Conservation (phyloP, 1,140 invertebrate species). For the Macrobrachium nipponense region DNA sequence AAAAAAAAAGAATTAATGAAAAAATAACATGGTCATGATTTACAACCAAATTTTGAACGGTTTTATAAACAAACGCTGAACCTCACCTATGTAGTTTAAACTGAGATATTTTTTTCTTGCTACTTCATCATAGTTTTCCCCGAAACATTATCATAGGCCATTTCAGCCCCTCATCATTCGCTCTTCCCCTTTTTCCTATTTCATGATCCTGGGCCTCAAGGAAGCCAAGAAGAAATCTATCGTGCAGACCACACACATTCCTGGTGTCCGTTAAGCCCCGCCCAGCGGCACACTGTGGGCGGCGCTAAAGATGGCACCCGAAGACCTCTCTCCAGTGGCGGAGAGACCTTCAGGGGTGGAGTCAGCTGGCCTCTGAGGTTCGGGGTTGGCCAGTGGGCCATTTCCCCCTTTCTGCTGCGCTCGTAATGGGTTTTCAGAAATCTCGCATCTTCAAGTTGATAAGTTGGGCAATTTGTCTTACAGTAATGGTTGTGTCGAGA, state of each 20-base stretch:
- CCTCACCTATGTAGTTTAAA: conserved; percentile 6
- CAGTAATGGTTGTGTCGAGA: conserved; percentile 22
- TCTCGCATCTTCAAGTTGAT: conserved; percentile 43
- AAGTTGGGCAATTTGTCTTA: conserved; percentile 49
- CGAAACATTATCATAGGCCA: conserved; percentile 22
- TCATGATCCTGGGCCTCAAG: conserved; percentile 36
- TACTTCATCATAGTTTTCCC: too few relatives aligned
- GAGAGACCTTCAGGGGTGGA: neutral
- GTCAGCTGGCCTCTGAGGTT: neutral
- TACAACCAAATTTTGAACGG: too few relatives aligned
- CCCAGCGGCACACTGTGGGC: conserved; percentile 10
- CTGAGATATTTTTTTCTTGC: neutral
- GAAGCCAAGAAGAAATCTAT: conserved; percentile 50
- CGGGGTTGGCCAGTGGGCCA: conserved; percentile 21
- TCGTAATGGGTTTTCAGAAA: conserved; percentile 51
- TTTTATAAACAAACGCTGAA: too few relatives aligned
- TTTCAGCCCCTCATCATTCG: conserved; percentile 43
- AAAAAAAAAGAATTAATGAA: too few relatives aligned
- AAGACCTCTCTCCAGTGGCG: conserved; percentile 19
- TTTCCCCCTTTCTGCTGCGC: conserved; percentile 34
- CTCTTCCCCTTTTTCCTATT: conserved; percentile 25
- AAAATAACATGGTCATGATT: too few relatives aligned
- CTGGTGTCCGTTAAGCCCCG: neutral
- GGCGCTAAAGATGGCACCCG: neutral
- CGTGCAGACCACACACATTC: conserved; percentile 49